Base-by-base conservation (phyloP, 2,888 invertebrate species). In the Drosophila nigritarsus region DNA sequence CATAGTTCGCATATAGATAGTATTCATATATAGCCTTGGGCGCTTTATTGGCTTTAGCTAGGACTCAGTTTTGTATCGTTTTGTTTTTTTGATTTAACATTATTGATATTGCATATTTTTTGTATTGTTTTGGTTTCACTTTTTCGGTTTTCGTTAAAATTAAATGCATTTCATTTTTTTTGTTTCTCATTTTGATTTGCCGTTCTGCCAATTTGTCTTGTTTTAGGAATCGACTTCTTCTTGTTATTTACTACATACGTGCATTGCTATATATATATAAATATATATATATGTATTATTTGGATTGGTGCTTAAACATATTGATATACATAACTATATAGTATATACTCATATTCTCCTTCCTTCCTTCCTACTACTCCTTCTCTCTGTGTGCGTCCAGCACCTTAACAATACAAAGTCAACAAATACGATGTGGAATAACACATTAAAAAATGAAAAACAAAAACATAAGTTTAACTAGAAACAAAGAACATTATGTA, bases 241-340 rank as follows among this genome's bases (percentile, higher is more conserved):
- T 75, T 87, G 62, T 69, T 74, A 56, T 65, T 65, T 81, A 67
- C 71, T 87, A 78, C 67, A 78, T 78, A 63, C 59, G 89, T 82
- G 85, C 82, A 82, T 73, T 75, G 66, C 68, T 80, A 55, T 49
- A 77, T 42, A 68, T 80, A 65, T 83, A 68, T 82, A n/a, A 69
- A 56, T 77, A 18, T 40, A 42, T 18, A 63, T 83, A 69, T 82
- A 79, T 89, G 64, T 84, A 67, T 86, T 78, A 60, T 82, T 82
- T 78, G 78, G 63, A 78, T 78, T 69, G 48, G 79, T 79, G 78
- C 82, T 79, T 79, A 82, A 89, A 84, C 71, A 72, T 84, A 89
- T 84, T 84, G 82, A 87, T 84, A 81, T 89, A 86, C 45, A 62
- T 74, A 74, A 40, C 48, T 74, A 60, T 86, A 60, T 68, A 68